Conservation (phyloP, 2,888 invertebrate species). For the Pyrrhosoma nymphula region DNA sequence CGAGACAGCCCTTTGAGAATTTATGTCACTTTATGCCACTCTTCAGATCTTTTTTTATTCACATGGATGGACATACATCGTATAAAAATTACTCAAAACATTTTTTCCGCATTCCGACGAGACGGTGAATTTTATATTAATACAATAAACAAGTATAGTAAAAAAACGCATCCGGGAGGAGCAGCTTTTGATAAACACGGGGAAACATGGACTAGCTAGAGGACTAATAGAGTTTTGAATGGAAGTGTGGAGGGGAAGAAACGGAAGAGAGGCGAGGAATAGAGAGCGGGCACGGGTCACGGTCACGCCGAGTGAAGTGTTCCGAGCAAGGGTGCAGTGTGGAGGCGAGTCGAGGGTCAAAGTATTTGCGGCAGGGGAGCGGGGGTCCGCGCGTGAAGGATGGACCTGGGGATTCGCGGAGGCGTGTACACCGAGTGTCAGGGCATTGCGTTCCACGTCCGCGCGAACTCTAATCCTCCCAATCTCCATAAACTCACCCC, state of each 20-base stretch:
- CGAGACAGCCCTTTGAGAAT: too few species aligned
- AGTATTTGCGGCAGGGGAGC: neutral
- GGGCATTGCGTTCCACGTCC: neutral
- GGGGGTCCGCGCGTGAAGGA: slow-evolving; percentile 9
- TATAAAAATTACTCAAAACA: too few species aligned
- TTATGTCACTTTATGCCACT: too few species aligned
- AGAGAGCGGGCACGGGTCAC: neutral
- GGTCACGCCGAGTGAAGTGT: neutral
- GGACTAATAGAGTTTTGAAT: too few species aligned
- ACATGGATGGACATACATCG: too few species aligned
- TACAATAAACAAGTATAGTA: too few species aligned
- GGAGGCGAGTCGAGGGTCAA: neutral
- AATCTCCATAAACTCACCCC: neutral
- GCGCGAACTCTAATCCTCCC: neutral
- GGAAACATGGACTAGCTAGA: too few species aligned
- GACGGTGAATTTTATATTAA: too few species aligned
- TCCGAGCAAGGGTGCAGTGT: neutral
- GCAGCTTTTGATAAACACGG: too few species aligned
- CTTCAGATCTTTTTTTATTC: too few species aligned
- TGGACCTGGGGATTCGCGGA: slow-evolving; percentile 38
- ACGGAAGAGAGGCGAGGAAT: neutral
- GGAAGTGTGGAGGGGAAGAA: neutral
- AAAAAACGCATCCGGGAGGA: too few species aligned
- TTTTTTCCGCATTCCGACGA: too few species aligned
- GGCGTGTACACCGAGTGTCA: neutral